Conservation (phyloP, 2,888 invertebrate species). For the Pomacea canaliculata region DNA sequence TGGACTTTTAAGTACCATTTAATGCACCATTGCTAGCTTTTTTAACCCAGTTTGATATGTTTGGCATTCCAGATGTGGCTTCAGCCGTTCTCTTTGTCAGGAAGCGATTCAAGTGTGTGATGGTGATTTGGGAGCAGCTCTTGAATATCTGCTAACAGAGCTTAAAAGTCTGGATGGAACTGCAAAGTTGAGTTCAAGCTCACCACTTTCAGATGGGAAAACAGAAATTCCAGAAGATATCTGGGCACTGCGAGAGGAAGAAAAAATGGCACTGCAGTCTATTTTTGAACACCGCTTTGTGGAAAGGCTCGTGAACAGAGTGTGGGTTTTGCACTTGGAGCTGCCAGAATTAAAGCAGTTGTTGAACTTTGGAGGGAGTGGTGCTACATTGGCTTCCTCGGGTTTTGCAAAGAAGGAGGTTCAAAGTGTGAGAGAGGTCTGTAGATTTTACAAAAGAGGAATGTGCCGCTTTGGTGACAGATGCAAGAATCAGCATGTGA, state of each 20-base stretch:
- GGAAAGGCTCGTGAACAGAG: constrained; percentile 54
- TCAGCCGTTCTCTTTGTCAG: constrained; percentile 52
- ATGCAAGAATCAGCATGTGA: constrained; percentile 47
- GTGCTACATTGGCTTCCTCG: not conserved
- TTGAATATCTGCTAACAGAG: constrained; percentile 58
- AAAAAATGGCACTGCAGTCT: constrained; percentile 59
- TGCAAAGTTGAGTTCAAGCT: not conserved
- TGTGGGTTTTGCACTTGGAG: constrained; percentile 56
- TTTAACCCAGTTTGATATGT: too few relatives aligned
- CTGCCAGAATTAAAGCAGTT: constrained; percentile 45
- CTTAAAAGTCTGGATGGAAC: constrained; percentile 29
- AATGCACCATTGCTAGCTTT: too few relatives aligned
- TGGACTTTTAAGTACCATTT: too few relatives aligned
- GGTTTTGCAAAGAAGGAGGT: not conserved
- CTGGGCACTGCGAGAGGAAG: constrained; percentile 55
- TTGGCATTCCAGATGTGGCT: constrained; percentile 59
- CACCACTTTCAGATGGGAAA: not conserved
- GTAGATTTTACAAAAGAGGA: constrained; percentile 55
- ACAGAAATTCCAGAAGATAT: constrained; percentile 30
- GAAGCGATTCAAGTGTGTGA: constrained; percentile 57
- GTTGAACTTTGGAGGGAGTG: constrained; percentile 30
- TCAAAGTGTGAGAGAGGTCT: constrained; percentile 37
- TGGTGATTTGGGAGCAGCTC: constrained; percentile 57
- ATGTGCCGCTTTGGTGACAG: constrained; percentile 57
- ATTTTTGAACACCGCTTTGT: constrained; percentile 59